Conservation (phyloP, 2,888 invertebrate species). For the Zootermopsis nevadensis region DNA sequence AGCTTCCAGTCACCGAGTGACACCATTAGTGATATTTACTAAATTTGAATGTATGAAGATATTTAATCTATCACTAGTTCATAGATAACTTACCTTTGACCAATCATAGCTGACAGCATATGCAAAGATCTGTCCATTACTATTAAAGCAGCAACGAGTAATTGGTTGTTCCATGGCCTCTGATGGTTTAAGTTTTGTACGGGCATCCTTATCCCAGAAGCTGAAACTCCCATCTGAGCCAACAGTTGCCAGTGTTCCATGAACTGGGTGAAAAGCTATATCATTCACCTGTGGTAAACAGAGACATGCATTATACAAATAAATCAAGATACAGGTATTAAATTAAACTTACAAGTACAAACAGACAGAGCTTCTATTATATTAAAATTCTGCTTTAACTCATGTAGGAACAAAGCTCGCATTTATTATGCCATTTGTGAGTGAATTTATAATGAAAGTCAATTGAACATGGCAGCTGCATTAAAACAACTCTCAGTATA, state of each 20-base stretch:
- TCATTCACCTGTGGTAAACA: constrained; percentile 77
- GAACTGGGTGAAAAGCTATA: constrained; percentile 95
- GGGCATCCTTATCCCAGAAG: constrained; percentile 99
- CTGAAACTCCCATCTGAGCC: constrained; percentile 98
- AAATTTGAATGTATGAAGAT: no score
- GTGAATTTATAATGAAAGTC: no score
- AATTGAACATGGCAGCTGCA: no score
- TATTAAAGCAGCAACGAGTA: constrained; percentile 93
- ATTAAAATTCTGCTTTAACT: no score
- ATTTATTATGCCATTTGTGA: constrained; percentile 54
- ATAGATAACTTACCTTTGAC: constrained; percentile 90
- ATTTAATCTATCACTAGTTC: no score
- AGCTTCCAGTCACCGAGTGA: no score
- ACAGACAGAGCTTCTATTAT: no score
- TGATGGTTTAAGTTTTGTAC: constrained; percentile 97
- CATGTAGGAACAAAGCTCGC: not conserved
- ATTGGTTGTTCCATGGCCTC: constrained; percentile 95
- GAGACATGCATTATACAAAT: no score
- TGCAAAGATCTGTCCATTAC: constrained; percentile 96
- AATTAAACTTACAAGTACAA: no score
- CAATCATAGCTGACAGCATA: constrained; percentile 99
- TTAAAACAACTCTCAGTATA: not conserved
- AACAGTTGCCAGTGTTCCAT: constrained; percentile 96
- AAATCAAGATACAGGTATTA: no score
- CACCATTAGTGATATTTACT: no score